Evolutionary conservation across 2,797 vertebrate genomes (phyloP), one percentile per base, ranked within the genome.

Genomic region (Crocodylus rhombifer): DNA sequence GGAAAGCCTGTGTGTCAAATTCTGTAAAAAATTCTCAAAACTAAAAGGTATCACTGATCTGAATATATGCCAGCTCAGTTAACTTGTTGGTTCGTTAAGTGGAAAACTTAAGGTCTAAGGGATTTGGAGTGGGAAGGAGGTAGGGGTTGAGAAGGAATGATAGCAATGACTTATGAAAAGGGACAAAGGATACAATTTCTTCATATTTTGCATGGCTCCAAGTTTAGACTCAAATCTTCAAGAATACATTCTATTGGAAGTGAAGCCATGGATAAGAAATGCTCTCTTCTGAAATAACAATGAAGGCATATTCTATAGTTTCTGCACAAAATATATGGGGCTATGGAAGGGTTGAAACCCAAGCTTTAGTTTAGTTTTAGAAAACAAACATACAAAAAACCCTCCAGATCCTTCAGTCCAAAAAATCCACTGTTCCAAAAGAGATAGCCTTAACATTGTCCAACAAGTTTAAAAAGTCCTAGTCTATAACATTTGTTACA

Each of bases 251-350:
- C 86, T 75, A 84, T 17, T 61, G 33, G 74, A 28, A 77, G 55
- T 77, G 36, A 75, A 30, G n/a, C 28, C 30, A 25, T 56, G 30
- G 61, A 61, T n/a, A 82, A 77, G 58, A n/a, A 82, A 82, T 28
- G 5, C 60, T 28, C 21, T 80, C 14, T 55, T 77, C 86, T 77
- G 57, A 20, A 61, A 25, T 15, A 84, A n/a, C 30, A 55, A 74
- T 28, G 21, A 79, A 33, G 81, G 76, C 67, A 89, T 56, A 84
- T 69, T 58, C n/a, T 62, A 61, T 11, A 51, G 63, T 77, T 82
- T 76, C 89, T 82, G 93, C 89, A 91, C 86, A 79, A 77, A 85
- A 88, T 93, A 93, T 89, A 88, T 65, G 58, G 78, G 94, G 90
- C 61, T 79, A 94, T 9, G 89, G 60, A 94, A 95, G 62, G 42